A percentile compares a stretch with the other conserved stretches of the same genome.
phyloP scores from a whole-genome alignment of 2,888 invertebrate species.

The Heliconius ethilla region DNA sequence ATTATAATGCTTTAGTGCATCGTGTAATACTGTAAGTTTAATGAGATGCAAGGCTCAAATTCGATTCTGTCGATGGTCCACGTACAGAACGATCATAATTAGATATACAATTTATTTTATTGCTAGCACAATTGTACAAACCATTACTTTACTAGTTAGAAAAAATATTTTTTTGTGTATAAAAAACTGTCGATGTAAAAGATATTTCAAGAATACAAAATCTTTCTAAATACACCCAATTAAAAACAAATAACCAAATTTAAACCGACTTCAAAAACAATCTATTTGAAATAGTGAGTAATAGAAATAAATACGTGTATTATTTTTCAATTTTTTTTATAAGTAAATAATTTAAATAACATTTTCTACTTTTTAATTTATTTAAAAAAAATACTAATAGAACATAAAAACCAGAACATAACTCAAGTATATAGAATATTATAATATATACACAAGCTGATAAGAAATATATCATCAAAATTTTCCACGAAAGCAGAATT shows the following conservation, averaged over 20 bases:
- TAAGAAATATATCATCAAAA: background rate
- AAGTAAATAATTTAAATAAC: background rate
- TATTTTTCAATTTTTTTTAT: background rate
- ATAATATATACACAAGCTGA: background rate
- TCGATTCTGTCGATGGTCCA: conserved; percentile 28
- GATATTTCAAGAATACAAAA: too few relatives aligned
- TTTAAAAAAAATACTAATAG: background rate
- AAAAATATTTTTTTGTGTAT: too few relatives aligned
- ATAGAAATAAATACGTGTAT: too few relatives aligned
- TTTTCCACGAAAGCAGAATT: conserved; percentile 6
- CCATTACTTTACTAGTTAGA: too few relatives aligned
- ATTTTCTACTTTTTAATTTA: background rate
- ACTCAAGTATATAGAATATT: background rate
- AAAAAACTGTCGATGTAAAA: too few relatives aligned
- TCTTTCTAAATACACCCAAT: too few relatives aligned
- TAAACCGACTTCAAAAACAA: too few relatives aligned
- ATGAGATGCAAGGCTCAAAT: conserved; percentile 35
- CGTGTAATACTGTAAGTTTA: conserved; percentile 39
- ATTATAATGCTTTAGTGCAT: conserved; percentile 18
- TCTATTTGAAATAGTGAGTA: too few relatives aligned
- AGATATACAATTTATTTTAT: background rate
- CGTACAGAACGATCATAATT: background rate
- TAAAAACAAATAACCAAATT: too few relatives aligned
- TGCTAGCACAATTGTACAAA: background rate
- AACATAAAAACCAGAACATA: background rate